Percentiles rank a stretch among this genome's conserved stretches.
phyloP scores from a whole-genome alignment of 2,888 invertebrate genomes.

The Agonopterix alstromeriana region DNA sequence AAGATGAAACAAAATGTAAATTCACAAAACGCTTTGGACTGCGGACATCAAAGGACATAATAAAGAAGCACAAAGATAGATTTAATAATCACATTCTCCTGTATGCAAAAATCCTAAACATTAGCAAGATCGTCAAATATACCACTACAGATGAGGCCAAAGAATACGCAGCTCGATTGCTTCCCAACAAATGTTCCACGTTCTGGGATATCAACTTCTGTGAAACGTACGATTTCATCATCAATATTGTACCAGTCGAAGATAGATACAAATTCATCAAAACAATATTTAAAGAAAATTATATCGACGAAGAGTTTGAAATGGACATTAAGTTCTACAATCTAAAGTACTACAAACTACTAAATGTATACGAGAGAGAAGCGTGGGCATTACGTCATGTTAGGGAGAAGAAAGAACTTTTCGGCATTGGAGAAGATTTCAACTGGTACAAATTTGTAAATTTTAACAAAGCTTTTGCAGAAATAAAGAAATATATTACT shows the following conservation, averaged over 20 bases:
- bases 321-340: slow-evolving; percentile 18
- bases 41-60: slow-evolving; percentile 26
- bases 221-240: slow-evolving; percentile 9
- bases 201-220: no score
- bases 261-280: slow-evolving; percentile 19
- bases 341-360: slow-evolving; percentile 15
- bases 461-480: slow-evolving; percentile 34
- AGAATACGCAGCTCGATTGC: slow-evolving; percentile 12
- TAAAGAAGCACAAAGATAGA: slow-evolving; percentile 36
- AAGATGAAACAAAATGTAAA: neutral
- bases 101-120: slow-evolving; percentile 30
- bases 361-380: slow-evolving; percentile 21
- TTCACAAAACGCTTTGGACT: slow-evolving; percentile 16
- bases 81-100: slow-evolving; percentile 27
- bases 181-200: slow-evolving; percentile 11
- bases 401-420: slow-evolving; percentile 19
- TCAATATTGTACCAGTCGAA: slow-evolving; percentile 19
- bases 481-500: slow-evolving; percentile 30
- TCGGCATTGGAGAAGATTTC: slow-evolving; percentile 32
- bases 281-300: slow-evolving; percentile 19
- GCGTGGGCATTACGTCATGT: slow-evolving; percentile 25
- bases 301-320: slow-evolving; percentile 22
- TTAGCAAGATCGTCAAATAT: slow-evolving; percentile 23
- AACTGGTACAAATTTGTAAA: slow-evolving; percentile 40
- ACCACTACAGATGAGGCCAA: slow-evolving; percentile 32